phyloP scores from a whole-genome alignment of 2,888 invertebrate genomes.

The Netelia melanura region DNA sequence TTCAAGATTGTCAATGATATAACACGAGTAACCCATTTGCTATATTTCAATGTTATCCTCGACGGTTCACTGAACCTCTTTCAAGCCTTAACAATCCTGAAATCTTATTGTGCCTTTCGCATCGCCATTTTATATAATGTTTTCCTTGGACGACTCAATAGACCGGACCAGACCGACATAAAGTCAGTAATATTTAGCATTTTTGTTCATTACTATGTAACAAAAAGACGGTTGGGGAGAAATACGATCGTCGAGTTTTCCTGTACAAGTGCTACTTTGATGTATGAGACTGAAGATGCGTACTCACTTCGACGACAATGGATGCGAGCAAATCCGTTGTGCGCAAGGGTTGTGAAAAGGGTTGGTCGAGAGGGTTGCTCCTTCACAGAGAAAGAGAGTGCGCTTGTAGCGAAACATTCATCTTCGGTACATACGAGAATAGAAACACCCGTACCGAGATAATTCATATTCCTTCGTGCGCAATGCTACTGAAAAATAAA shows the following conservation, averaged over 20 bases:
- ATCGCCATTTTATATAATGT: neutral
- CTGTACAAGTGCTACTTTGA: slow-evolving; percentile 50
- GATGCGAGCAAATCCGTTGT: slow-evolving; percentile 60
- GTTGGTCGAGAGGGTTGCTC: slow-evolving; percentile 55
- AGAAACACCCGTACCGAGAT: slow-evolving; percentile 6
- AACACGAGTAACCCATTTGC: slow-evolving; percentile 11
- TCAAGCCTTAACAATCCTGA: slow-evolving; percentile 3
- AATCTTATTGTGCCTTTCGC: slow-evolving; percentile 3
- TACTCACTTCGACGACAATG: slow-evolving; percentile 36
- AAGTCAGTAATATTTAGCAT: slow-evolving; percentile 42
- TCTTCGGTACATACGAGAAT: neutral
- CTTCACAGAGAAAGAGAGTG: slow-evolving; percentile 11
- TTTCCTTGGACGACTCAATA: slow-evolving; percentile 23
- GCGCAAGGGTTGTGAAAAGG: slow-evolving; percentile 58
- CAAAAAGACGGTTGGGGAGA: slow-evolving; percentile 38
- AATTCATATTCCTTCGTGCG: slow-evolving; percentile 43
- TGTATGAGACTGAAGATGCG: slow-evolving; percentile 21
- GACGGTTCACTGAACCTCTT: slow-evolving; percentile 8
- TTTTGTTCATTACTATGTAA: slow-evolving; percentile 30
- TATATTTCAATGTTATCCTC: neutral
- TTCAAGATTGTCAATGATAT: neutral
- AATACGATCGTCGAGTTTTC: slow-evolving; percentile 20
- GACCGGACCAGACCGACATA: slow-evolving; percentile 2
- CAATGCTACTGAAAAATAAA: neutral
- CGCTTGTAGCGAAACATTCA: slow-evolving; percentile 24